These are phyloP conservation scores for Trisateles emortualis DNA, from an alignment of 2,888 invertebrate species.

Conservation along the genomic window DNA sequence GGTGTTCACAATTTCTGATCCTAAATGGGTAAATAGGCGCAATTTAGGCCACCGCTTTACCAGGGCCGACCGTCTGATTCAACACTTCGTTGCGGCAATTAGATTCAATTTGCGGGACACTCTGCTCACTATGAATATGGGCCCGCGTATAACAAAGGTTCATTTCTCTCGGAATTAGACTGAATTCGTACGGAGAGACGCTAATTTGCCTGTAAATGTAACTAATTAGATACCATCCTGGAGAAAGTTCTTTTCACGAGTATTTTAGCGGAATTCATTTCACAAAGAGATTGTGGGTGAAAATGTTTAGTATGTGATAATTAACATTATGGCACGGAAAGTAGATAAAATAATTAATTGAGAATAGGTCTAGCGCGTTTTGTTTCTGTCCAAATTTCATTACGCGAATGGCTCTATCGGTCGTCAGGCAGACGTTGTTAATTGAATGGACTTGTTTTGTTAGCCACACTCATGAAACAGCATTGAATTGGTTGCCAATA, in stretches of 20 bases:
- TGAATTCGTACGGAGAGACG: constrained; percentile 55
- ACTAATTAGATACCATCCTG: constrained; percentile 52
- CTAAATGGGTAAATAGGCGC: constrained; percentile 82
- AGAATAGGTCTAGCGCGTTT: constrained; percentile 12
- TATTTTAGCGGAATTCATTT: constrained; percentile 34
- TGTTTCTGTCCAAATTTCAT: constrained; percentile 59
- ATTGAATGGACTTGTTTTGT: constrained; percentile 73
- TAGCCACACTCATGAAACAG: constrained; percentile 60
- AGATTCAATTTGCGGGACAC: constrained; percentile 81
- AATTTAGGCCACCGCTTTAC: constrained; percentile 77
- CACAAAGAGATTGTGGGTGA: constrained; percentile 24
- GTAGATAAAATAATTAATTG: constrained; percentile 12
- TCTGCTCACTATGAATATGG: constrained; percentile 73
- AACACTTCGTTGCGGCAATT: constrained; percentile 85
- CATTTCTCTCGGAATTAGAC: constrained; percentile 70
- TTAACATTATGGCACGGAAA: constrained; percentile 19
- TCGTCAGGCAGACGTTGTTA: constrained; percentile 59
- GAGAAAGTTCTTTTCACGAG: constrained; percentile 48
- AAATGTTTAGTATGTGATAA: constrained; percentile 22
- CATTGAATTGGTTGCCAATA: constrained; percentile 38
- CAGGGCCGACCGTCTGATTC: constrained; percentile 76
- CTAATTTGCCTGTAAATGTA: constrained; percentile 57
- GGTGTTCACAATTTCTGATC: constrained; percentile 72
- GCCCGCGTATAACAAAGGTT: constrained; percentile 72
- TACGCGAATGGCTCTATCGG: constrained; percentile 66